phyloP scores from a whole-genome alignment of 2,113 vertebrate species.

The Naja naja region DNA sequence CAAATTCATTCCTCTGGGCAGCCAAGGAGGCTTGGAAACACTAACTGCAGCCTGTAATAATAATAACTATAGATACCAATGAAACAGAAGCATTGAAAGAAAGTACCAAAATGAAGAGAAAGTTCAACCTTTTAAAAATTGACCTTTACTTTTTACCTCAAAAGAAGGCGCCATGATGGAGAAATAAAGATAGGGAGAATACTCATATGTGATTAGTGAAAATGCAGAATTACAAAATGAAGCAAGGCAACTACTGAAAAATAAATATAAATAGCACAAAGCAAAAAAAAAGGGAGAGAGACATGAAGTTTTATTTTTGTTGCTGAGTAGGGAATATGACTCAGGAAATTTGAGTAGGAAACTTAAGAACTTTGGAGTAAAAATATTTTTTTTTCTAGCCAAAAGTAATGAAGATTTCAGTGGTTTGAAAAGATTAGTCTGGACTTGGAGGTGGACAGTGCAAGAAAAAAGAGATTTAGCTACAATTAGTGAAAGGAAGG shows the following conservation, averaged over 20 bases:
- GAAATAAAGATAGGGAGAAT: too few relatives aligned
- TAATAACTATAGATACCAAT: background rate
- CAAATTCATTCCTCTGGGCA: background rate
- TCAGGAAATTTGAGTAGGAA: too few relatives aligned
- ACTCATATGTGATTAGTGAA: background rate
- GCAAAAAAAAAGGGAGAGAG: too few relatives aligned
- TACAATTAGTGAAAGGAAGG: background rate
- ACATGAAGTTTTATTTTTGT: too few relatives aligned
- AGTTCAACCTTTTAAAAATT: background rate
- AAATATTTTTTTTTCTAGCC: too few relatives aligned
- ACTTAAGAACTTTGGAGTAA: too few relatives aligned
- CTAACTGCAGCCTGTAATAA: background rate
- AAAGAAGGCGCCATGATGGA: background rate
- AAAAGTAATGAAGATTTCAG: background rate
- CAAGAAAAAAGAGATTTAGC: background rate
- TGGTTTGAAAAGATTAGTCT: background rate
- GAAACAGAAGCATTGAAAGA: too few relatives aligned
- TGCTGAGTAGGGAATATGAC: too few relatives aligned
- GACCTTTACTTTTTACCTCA: background rate
- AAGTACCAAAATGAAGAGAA: background rate
- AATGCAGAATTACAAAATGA: background rate
- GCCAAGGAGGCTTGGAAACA: fast-evolving
- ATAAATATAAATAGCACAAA: background rate
- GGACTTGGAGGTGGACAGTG: background rate
- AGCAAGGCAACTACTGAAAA: background rate